Conservation (phyloP, 2,888 invertebrate species). For the Synanthedon formicaeformis region DNA sequence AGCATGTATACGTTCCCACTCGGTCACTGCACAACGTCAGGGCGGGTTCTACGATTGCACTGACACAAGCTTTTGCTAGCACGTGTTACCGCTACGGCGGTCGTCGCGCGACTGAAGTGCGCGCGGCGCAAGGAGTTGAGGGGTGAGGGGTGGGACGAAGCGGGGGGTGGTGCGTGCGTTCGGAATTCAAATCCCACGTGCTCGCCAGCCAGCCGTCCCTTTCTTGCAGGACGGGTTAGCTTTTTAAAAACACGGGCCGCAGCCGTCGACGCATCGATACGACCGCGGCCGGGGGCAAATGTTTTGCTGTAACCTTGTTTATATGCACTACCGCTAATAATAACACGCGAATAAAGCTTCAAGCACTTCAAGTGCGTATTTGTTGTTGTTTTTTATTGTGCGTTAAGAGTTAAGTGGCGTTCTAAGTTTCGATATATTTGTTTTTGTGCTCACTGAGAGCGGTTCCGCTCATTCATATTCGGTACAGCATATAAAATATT, state of each 20-base stretch:
- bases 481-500: conserved; percentile 8
- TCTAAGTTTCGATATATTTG: conserved; percentile 24
- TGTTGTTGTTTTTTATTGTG: conserved; percentile 38
- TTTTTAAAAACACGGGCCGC: conserved; percentile 58
- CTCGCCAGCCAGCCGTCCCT: conserved; percentile 60
- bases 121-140: conserved; percentile 37
- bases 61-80: conserved; percentile 14
- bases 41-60: conserved; percentile 34
- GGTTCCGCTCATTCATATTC: conserved; percentile 33
- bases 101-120: conserved; percentile 67
- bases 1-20: conserved; percentile 51
- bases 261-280: conserved; percentile 58
- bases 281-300: conserved; percentile 46
- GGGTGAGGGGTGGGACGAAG: conserved; percentile 20
- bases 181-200: conserved; percentile 70
- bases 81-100: conserved; percentile 52
- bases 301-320: conserved; percentile 61
- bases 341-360: conserved; percentile 51
- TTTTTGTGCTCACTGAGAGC: conserved; percentile 39
- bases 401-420: conserved; percentile 34
- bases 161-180: conserved; percentile 64
- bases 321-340: conserved; percentile 65
- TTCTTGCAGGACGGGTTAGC: conserved; percentile 65
- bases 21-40: conserved; percentile 57
- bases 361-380: conserved; percentile 35